Percentiles rank a stretch among this genome's conserved stretches.
Evolutionary conservation across 2,888 invertebrate species (phyloP).

Genomic region (Byasa hedistus): DNA sequence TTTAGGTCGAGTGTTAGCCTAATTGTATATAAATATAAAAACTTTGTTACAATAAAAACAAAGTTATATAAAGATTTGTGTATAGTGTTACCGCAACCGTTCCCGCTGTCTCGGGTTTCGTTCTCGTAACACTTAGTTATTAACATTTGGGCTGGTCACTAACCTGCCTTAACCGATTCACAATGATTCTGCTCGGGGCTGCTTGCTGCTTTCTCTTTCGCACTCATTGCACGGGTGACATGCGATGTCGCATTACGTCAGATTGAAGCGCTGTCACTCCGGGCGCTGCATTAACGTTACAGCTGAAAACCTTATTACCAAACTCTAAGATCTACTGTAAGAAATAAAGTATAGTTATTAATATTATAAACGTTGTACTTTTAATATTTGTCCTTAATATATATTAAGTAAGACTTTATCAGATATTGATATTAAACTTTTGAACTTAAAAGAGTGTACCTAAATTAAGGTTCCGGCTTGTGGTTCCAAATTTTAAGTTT

Average conservation of each 20-base stretch:
- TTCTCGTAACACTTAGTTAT: conserved; percentile 12
- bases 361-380: no score
- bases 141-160: conserved; percentile 19
- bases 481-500: no score
- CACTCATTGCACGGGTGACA: conserved; percentile 7
- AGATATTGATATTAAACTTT: no score
- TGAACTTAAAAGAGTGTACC: no score
- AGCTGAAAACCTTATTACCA: neutral
- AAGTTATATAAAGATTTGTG: conserved; percentile 3
- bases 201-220: neutral
- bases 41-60: neutral
- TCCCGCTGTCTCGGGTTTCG: conserved; percentile 10
- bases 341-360: neutral
- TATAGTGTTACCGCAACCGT: conserved; percentile 10
- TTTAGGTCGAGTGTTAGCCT: no score
- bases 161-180: conserved; percentile 23
- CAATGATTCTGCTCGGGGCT: conserved; percentile 6
- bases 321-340: neutral
- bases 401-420: no score
- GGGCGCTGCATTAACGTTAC: neutral
- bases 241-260: conserved; percentile 19
- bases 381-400: neutral
- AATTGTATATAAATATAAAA: neutral
- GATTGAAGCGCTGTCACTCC: neutral
- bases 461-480: no score